Evolutionary conservation across 2,113 vertebrate species (phyloP), one percentile per base, ranked within the genome.

Genomic region (Emydocephalus ijimae): DNA sequence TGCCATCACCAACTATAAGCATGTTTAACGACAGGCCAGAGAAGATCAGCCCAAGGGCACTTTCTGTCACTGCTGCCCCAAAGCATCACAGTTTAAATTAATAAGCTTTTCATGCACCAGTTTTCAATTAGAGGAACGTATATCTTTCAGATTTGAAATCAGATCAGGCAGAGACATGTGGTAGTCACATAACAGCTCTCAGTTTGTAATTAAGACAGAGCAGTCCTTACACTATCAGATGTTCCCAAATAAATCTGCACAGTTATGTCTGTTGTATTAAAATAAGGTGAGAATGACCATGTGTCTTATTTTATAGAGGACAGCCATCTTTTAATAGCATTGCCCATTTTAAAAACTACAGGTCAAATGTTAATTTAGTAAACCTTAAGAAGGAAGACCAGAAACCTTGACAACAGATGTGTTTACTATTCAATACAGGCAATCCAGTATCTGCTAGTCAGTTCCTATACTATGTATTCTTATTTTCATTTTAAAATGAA

Each of bases 1-100:
- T 94, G 89, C 94, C 45, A 93, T 95, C 95, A 93, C 93, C 85
- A 94, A 94, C 39, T 74, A 85, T 61, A 93, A 92, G 94, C 95
- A 89, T 94, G 74, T 91, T 94, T 90, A 91, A 87, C 59, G 94
- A 10, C 4, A 94, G 94, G 57, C 91, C 29, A 50, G 94, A 93
- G 90, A 95, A 93, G 87, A 92, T 92, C 93, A 24, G 93, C 95
- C 94, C 3, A 4, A 86, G 95, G 97, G 95, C 94, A 81, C 1
- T 29, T 93, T 92, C 91, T 94, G 91, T 92, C 90, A 0, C 52
- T 0, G 92, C 87, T 94, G 86, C 94, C 95, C 92, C 7, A 26
- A 0, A 3, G 54, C 85, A n/a, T 93, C 1, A 0, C 94, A 95
- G 92, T 91, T 95, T 57, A 6, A 26, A 21, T 95, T 92, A 50